A percentile compares a stretch with the other conserved stretches of the same genome.
phyloP scores from a whole-genome alignment of 2,113 vertebrate genomes.

The Callionymus lyra region DNA sequence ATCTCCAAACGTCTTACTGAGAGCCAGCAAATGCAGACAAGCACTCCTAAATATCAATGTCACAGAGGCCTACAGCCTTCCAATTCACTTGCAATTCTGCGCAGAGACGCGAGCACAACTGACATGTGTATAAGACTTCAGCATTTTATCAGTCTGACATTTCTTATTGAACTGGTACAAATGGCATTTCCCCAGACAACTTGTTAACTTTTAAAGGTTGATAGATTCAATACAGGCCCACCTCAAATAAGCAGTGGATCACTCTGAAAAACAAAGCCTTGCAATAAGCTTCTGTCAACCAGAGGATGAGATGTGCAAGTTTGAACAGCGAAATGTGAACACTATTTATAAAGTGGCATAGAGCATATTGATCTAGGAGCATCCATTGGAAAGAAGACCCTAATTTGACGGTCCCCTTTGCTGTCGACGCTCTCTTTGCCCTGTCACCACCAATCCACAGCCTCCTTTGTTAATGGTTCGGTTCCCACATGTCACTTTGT shows the following conservation, averaged over 20 bases:
- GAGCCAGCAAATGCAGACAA: constrained; percentile 8
- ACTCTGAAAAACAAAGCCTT: constrained; percentile 57
- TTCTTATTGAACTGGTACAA: constrained; percentile 74
- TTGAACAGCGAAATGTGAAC: constrained; percentile 47
- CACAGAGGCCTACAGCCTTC: constrained; percentile 34
- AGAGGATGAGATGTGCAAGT: constrained; percentile 45
- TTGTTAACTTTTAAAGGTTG: constrained; percentile 83
- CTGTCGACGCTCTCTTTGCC: constrained; percentile 6
- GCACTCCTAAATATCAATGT: constrained; percentile 20
- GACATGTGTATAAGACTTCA: constrained; percentile 53
- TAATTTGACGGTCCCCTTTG: constrained; percentile 22
- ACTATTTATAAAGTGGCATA: constrained; percentile 38
- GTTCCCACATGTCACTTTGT: constrained; percentile 1
- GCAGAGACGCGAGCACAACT: constrained; percentile 40
- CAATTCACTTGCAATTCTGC: constrained; percentile 24
- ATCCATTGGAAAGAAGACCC: constrained; percentile 37
- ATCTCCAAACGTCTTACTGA: constrained; percentile 1
- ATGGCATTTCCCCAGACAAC: constrained; percentile 74
- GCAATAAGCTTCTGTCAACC: constrained; percentile 67
- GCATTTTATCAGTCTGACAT: constrained; percentile 71
- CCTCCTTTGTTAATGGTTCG: constrained; percentile 1
- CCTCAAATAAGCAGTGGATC: constrained; percentile 61
- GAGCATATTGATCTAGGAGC: constrained; percentile 45
- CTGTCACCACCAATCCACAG: constrained; percentile 11
- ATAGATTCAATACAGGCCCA: constrained; percentile 62